Evolutionary conservation across 2,888 invertebrate species (phyloP).

Genomic region (Hesperia comma): DNA sequence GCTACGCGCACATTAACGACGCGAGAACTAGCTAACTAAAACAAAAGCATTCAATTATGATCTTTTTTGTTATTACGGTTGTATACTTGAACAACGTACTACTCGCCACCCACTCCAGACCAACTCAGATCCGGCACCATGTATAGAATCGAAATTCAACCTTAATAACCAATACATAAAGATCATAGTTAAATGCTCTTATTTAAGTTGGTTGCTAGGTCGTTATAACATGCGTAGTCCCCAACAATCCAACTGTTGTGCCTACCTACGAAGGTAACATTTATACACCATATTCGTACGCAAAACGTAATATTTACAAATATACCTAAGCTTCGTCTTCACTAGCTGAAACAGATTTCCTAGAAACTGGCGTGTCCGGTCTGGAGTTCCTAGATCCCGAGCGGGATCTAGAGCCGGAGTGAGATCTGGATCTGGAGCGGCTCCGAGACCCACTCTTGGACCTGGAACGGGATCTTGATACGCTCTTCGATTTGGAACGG

Average conservation of each 20-base stretch:
- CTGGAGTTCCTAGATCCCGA: constrained; percentile 73
- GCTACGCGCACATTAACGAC: too few species aligned
- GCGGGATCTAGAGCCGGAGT: constrained; percentile 65
- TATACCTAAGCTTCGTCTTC: constrained; percentile 75
- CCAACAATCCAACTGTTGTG: background rate
- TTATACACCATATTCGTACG: background rate
- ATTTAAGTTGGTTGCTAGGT: too few species aligned
- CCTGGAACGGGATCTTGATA: constrained; percentile 56
- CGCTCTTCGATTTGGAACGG: constrained; percentile 60
- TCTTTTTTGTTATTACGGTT: too few species aligned
- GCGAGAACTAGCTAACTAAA: too few species aligned
- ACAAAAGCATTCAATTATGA: too few species aligned
- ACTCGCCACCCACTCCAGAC: too few species aligned
- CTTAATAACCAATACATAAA: too few species aligned
- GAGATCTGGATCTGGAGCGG: constrained; percentile 66
- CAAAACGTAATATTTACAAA: constrained; percentile 47
- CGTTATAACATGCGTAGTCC: too few species aligned
- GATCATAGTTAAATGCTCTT: too few species aligned
- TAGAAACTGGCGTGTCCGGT: constrained; percentile 82
- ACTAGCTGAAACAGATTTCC: constrained; percentile 85
- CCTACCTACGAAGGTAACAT: constrained; percentile 29
- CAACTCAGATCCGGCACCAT: too few species aligned
- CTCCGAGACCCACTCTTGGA: constrained; percentile 62
- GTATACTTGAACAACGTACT: too few species aligned
- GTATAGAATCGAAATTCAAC: too few species aligned